Conservation (phyloP, 1,140 invertebrate species). For the Drosophila bocqueti region DNA sequence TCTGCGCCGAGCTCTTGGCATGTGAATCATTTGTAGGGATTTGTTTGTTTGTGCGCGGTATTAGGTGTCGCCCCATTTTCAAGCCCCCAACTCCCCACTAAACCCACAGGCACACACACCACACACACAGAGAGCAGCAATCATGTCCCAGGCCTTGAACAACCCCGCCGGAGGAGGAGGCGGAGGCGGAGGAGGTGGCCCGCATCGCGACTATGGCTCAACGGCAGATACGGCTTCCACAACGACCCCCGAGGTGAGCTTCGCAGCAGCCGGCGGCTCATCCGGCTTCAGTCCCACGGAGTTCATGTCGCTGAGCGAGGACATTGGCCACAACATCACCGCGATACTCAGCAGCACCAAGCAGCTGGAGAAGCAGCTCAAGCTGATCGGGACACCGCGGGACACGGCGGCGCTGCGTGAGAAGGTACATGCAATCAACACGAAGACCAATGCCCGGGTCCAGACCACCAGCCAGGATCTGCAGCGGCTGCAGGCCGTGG, state of each 20-base stretch:
- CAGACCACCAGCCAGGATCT: constrained; percentile 90
- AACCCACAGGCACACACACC: constrained; percentile 50
- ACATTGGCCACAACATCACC: constrained; percentile 92
- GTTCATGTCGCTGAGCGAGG: constrained; percentile 90
- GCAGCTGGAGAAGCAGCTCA: constrained; percentile 90
- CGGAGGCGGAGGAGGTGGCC: constrained; percentile 29
- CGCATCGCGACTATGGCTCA: constrained; percentile 86
- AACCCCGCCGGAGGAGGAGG: constrained; percentile 51
- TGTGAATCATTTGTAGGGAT: constrained; percentile 80
- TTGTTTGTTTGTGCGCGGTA: constrained; percentile 59
- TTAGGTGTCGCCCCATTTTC: constrained; percentile 58
- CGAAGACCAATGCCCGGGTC: constrained; percentile 91
- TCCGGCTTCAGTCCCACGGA: constrained; percentile 90
- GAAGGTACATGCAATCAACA: constrained; percentile 89
- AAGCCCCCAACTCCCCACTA: constrained; percentile 48
- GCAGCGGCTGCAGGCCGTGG: constrained; percentile 88
- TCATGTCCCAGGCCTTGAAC: constrained; percentile 74
- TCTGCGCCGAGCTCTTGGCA: constrained; percentile 26
- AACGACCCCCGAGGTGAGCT: constrained; percentile 88
- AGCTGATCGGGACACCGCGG: constrained; percentile 90
- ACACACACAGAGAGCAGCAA: constrained; percentile 26
- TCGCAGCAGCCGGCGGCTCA: constrained; percentile 70
- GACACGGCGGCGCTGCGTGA: constrained; percentile 87
- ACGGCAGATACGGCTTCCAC: constrained; percentile 49
- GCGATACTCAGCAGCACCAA: constrained; percentile 90